Conservation (phyloP, 2,888 invertebrate genomes). For the Strigamia maritima region DNA sequence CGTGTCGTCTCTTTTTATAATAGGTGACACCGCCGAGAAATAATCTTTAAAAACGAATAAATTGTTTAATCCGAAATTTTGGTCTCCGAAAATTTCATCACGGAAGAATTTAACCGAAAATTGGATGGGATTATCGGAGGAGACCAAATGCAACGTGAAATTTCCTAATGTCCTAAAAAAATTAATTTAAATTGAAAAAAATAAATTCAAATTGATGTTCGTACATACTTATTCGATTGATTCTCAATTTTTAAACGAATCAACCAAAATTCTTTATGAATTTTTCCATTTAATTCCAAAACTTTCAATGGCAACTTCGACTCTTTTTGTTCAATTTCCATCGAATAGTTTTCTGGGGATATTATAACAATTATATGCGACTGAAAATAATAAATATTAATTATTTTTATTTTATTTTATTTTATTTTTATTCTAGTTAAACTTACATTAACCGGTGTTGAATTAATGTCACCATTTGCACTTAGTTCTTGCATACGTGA, state of each 20-base stretch:
- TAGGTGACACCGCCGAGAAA: background rate
- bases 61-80: background rate
- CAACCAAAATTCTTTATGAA: background rate
- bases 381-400: background rate
- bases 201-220: too few species aligned
- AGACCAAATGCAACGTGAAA: background rate
- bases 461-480: background rate
- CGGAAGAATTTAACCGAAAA: background rate
- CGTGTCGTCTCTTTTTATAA: background rate
- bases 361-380: background rate
- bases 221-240: background rate
- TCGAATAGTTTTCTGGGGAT: background rate
- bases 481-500: background rate
- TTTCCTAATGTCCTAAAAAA: background rate
- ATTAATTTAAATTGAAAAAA: background rate
- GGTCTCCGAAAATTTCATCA: background rate
- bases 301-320: background rate
- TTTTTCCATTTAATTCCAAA: background rate
- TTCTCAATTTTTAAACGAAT: background rate
- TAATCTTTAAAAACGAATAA: background rate
- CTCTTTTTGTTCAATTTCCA: background rate
- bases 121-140: background rate
- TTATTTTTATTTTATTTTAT: too few species aligned
- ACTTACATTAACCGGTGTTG: background rate
- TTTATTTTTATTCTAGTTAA: background rate